Evolutionary conservation across 2,113 vertebrate species (phyloP), one percentile per base, ranked within the genome.

Genomic region (Lipophrys pholis): DNA sequence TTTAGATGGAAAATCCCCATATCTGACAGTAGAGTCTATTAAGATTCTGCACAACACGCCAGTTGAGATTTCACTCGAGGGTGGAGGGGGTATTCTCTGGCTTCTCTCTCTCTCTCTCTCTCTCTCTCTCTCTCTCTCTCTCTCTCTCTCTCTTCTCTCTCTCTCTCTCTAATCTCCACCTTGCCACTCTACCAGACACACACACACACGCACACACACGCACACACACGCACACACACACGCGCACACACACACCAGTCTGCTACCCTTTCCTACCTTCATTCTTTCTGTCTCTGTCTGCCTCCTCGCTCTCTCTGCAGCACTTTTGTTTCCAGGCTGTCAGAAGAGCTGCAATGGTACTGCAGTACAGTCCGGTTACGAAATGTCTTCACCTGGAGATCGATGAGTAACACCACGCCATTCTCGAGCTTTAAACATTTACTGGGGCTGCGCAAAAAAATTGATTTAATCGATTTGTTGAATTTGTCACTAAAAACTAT

Each of bases 1-100:
- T 86, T 78, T 76, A 56, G 60, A 82, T 86, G 89, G 91, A 92
- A 92, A 90, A 91, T 90, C 90, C 88, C 87, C 82, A 48, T 69
- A 84, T 86, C 81, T 87, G 82, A 82, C 84, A 71, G 78, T 42
- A 45, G 80, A 83, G 79, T 84, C 69, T 56, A 93, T 93, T 92
- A 91, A 87, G 64, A 92, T 91, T 91, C 91, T 85, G 78, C 82
- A 83, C 90, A 76, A 61, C 84, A 67, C 57, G 11, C 48, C 30
- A 14, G 73, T 78, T 62, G 71, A 89, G 82, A 74, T 76, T 89
- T 83, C 78, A 76, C 80, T 83, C 14, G 11, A 64, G 76, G 76
- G 74, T 68, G 76, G 71, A 73, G 64, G 74, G 84, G 81, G 66
- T 74, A 66, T 86, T 88, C 71, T 88, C 77, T 62, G 43, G 21